Base-by-base conservation (phyloP, 53 echinoderm and acorn worm genomes). In the Temnopleurus reevesii region DNA sequence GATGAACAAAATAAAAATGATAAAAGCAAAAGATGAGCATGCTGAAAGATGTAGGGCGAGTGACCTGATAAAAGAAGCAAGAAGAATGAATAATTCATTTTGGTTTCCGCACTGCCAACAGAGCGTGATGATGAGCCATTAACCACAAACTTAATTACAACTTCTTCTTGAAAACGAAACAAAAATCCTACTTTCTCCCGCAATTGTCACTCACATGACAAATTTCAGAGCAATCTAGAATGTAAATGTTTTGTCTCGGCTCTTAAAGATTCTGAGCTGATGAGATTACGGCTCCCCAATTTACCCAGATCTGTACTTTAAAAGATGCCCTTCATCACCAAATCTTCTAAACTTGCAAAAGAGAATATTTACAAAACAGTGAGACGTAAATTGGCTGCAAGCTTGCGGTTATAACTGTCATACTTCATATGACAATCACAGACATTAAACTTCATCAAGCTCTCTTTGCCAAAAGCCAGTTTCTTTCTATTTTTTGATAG, bases 161-260 rank as follows among this genome's bases (percentile, higher is more conserved):
- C 86, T 59, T 85, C 84, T 83, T 57, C 59, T 36, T 21, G 25
- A 85, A 24, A 43, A 55, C 35, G 41, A 83, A 83, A 35, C n/a
- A 35, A 55, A 56, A 83, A 55, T 55, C 55, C 55, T 83, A 55
- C 56, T 55, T 55, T 54, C 63, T 60, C 86, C n/a, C 28, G 46
- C 86, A 85, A 85, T 59, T 85, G 86, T 85, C 86, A 85, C 86
- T 85, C 86, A 85, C 86, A 45, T 85, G 86, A 60, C 86, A 85
- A 83, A 85, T 85, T 85, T 85, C 1, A 45, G 49, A 59, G 86
- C 59, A 59, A 59, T 85, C 86, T 60, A 21, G 44, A 85, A 85
- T 85, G 86, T 60, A 85, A 85, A 85, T 85, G 86, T 85, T 85
- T 85, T 8, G 86, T 21, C 83, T 55, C 23, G 35, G 83, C 83